Conservation (phyloP, 2,113 vertebrate species). For the Sorex fumeus region DNA sequence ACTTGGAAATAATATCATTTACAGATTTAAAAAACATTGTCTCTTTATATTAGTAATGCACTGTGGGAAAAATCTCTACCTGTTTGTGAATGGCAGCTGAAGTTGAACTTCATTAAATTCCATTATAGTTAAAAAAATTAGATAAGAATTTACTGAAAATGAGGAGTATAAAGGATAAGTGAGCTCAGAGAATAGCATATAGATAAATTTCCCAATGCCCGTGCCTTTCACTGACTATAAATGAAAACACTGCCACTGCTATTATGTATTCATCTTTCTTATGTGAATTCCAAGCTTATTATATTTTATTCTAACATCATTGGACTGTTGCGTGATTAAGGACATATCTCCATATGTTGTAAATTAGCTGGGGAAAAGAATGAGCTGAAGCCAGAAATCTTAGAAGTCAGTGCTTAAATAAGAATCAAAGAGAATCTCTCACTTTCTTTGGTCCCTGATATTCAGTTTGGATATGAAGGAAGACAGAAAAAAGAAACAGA, state of each 20-base stretch:
- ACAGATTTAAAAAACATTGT: too few species aligned
- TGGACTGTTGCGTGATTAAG: not conserved
- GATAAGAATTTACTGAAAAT: constrained; percentile 42
- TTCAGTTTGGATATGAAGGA: not conserved
- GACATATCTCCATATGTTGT: not conserved
- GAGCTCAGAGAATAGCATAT: not conserved
- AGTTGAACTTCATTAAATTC: constrained; percentile 11
- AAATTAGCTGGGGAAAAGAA: not conserved
- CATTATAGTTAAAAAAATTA: constrained; percentile 14
- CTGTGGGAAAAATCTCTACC: not conserved
- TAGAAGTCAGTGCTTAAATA: not conserved
- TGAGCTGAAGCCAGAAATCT: not conserved
- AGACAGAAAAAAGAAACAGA: not conserved
- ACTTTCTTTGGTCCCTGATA: not conserved
- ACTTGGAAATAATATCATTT: not conserved
- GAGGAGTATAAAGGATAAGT: not conserved
- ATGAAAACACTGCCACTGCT: not conserved
- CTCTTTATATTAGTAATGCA: not conserved
- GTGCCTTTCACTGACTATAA: not conserved
- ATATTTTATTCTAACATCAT: not conserved
- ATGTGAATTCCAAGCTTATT: not conserved
- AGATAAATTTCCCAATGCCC: not conserved
- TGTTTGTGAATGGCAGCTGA: constrained; percentile 1
- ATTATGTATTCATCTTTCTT: not conserved
- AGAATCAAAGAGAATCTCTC: not conserved